Percentiles rank a stretch among this genome's conserved stretches.
Evolutionary conservation across 2,113 vertebrate genomes (phyloP).

Genomic region (Apistogramma diplotaenia): DNA sequence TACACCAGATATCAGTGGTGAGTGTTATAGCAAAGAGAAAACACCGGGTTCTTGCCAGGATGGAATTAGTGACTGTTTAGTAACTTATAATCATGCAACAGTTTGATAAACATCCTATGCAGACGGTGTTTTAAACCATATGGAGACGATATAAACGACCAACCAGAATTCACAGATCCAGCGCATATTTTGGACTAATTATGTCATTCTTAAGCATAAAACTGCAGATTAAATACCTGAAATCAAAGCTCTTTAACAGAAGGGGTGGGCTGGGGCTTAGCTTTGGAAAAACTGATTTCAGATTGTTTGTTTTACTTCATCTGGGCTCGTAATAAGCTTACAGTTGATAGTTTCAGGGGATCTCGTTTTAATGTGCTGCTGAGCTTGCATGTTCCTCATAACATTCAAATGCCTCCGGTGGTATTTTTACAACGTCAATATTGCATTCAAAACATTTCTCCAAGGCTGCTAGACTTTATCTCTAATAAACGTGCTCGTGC

Average conservation of each 20-base stretch:
- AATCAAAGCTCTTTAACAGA: neutral
- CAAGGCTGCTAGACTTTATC: neutral
- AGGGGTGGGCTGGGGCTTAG: neutral
- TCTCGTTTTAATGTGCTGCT: constrained; percentile 29
- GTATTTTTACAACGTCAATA: constrained; percentile 17
- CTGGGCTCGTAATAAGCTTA: neutral
- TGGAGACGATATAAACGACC: neutral
- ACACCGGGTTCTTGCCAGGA: neutral
- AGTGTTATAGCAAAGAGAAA: neutral
- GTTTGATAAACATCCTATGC: neutral
- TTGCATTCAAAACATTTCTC: neutral
- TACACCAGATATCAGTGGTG: neutral
- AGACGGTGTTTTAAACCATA: neutral
- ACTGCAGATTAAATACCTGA: neutral
- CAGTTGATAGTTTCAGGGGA: neutral
- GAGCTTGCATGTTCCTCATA: constrained; percentile 26
- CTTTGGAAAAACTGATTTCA: neutral
- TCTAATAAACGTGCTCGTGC: constrained; percentile 6
- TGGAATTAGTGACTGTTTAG: neutral
- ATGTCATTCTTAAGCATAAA: neutral
- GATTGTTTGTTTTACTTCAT: neutral
- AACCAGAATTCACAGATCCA: neutral
- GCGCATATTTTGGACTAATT: neutral
- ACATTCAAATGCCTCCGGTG: constrained; percentile 12
- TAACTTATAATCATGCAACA: neutral